Conservation (phyloP, 2,797 vertebrate genomes). For the Sparidentex hasta region DNA sequence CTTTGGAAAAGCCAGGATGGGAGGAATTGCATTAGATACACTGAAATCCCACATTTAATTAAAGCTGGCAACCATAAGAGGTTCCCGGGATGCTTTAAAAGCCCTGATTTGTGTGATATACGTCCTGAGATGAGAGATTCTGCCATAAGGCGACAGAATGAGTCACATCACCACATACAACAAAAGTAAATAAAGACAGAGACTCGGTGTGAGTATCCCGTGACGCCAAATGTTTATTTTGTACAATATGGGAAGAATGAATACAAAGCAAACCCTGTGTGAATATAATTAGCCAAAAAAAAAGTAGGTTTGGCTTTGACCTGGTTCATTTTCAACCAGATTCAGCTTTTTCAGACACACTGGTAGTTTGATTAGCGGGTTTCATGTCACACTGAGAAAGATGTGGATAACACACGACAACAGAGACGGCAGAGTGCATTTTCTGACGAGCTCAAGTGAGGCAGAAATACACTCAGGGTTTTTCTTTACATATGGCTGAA, state of each 20-base stretch:
- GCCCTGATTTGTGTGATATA: conserved; percentile 46
- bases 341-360: conserved; percentile 33
- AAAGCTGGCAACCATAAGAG: conserved; percentile 57
- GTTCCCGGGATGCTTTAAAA: conserved; percentile 62
- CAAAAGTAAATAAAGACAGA: conserved; percentile 14
- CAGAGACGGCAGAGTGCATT: conserved; percentile 27
- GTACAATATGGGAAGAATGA: conserved; percentile 20
- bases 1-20: conserved; percentile 53
- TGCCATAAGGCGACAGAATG: conserved; percentile 36
- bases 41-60: conserved; percentile 68
- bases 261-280: conserved; percentile 36
- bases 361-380: conserved; percentile 37
- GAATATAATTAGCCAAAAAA: conserved; percentile 30
- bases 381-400: conserved; percentile 50
- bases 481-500: conserved; percentile 18
- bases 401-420: conserved; percentile 58
- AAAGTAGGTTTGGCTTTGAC: conserved; percentile 31
- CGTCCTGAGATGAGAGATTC: conserved; percentile 43
- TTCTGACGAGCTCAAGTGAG: conserved; percentile 52
- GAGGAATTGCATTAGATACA: conserved; percentile 62
- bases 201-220: conserved; percentile 8
- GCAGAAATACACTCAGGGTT: conserved; percentile 42
- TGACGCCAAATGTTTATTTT: background rate
- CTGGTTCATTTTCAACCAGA: conserved; percentile 56
- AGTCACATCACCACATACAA: conserved; percentile 40